Base-by-base conservation (phyloP, 2,113 vertebrate species). In the Sisor rabdophorus region DNA sequence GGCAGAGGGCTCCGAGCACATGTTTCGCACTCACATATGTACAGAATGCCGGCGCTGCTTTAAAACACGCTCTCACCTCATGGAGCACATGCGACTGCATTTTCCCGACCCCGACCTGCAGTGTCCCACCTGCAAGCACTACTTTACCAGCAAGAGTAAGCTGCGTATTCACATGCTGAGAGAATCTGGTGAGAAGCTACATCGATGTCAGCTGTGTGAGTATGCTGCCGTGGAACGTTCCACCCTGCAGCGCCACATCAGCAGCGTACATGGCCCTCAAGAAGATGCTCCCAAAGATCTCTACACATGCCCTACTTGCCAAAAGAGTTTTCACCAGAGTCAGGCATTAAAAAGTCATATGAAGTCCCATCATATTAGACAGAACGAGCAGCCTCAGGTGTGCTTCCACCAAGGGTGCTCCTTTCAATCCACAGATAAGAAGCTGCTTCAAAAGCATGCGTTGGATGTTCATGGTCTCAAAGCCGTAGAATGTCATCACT, bases 91-190 rank as follows among this genome's bases (percentile, higher is more conserved):
- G 2, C 95, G 93, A 47, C 80, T 98, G 11, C 97, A 98, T 79
- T 98, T 95, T 73, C 96, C 97, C 0, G 95, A 98, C 84, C 95
- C 96, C 20, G 92, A 89, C 71, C 93, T 98, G 72, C 96, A 98
- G 88, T 99, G 96, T 84, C 93, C 95, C 81, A 93, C 92, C 87
- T 99, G 97, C 85, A 88, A 93, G 84, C 95, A 93, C 69, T 93
- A 91, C 91, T 98, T 98, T 87, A 98, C 96, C 86, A 99, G 96
- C 85, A 95, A 95, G 79, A 98, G 95, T 90, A 98, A 99, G 82
- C 91, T 99, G 52, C 94, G 94, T 65, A 88, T 96, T 36, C 97
- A 99, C 60, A 87, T 94, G 84, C 91, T 97, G 76, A 90, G 96
- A 0, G 96, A 99, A 82, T 91, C 89, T 0, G 96, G 96, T 0